Evolutionary conservation across 2,797 vertebrate genomes (phyloP), one percentile per base, ranked within the genome.

Genomic region (Odontamblyopus rebecca): DNA sequence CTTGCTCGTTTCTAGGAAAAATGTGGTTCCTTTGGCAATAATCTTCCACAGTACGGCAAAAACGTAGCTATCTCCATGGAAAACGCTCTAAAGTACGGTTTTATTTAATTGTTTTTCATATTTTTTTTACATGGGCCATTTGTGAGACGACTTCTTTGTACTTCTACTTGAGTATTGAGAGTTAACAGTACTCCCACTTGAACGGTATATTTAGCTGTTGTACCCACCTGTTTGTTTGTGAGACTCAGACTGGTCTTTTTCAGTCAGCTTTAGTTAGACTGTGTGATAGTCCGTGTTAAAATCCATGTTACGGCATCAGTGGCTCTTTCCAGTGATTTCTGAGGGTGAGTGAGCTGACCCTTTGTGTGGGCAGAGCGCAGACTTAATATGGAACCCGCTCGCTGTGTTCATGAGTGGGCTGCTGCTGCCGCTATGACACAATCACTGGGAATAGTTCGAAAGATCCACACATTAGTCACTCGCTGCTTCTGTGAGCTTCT

Each of bases 351-450:
- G 60, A 65, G 74, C 68, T 82, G 81, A 88, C 82, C 74, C 69
- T 74, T 32, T 80, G 80, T 56, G 79, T 90, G 88, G 84, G 85
- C 74, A 71, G 78, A 68, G 71, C 26, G 56, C 61, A 73, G 76
- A 79, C 78, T 74, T 72, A 56, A 19, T 68, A 57, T 70, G 73
- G 61, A 78, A 74, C 73, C 72, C 71, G 73, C 73, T 80, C 64
- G 29, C 60, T 77, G 9, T 67, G 75, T 66, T 64, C 72, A 56
- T 30, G 68, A 81, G 82, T 80, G 81, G 82, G 82, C 35, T 69
- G 77, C 13, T 61, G 62, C 32, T 57, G 69, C 32, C 54, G 69
- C 48, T 72, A 68, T 18, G 69, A 79, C 61, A 82, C 74, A 53
- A 27, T 69, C 30, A 74, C 68, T 73, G 59, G 77, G 12, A 61